phyloP scores from a whole-genome alignment of 2,888 invertebrate genomes.

The Mythimna vitellina region DNA sequence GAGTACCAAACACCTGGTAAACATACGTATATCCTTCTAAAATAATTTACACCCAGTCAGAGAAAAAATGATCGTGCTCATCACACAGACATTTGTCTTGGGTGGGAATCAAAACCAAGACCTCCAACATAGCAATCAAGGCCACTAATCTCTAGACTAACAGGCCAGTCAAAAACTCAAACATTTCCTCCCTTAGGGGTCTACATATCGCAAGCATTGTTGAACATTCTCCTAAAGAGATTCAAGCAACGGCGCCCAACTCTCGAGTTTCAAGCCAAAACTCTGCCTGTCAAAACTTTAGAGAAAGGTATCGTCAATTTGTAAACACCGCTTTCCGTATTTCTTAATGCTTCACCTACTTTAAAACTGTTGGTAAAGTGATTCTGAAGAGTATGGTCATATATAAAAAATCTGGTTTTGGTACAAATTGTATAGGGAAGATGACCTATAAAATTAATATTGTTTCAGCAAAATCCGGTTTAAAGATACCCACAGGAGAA shows the following conservation, averaged over 20 bases:
- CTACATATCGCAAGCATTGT: slow-evolving; percentile 21
- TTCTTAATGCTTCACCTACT: slow-evolving; percentile 26
- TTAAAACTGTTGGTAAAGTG: slow-evolving; percentile 14
- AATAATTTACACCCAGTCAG: too few relatives aligned
- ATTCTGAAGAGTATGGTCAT: neutral
- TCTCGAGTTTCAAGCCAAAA: slow-evolving; percentile 8
- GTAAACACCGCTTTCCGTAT: slow-evolving; percentile 34
- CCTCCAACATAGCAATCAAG: too few relatives aligned
- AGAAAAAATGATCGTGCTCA: too few relatives aligned
- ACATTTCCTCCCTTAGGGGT: neutral
- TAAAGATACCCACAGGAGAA: too few relatives aligned
- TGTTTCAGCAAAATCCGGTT: too few relatives aligned
- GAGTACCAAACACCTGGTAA: too few relatives aligned
- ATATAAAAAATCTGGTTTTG: neutral
- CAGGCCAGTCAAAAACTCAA: too few relatives aligned
- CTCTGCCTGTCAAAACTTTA: slow-evolving; percentile 34
- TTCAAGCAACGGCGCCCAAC: slow-evolving; percentile 14
- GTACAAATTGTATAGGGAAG: neutral
- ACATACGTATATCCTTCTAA: too few relatives aligned
- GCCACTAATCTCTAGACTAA: too few relatives aligned
- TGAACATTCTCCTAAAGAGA: slow-evolving; percentile 33
- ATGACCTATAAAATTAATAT: too few relatives aligned
- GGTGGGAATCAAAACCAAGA: too few relatives aligned
- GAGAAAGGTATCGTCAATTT: slow-evolving; percentile 40
- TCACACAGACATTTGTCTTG: too few relatives aligned